Evolutionary conservation across 1,140 invertebrate genomes (phyloP).

Genomic region (Riptortus pedestris): DNA sequence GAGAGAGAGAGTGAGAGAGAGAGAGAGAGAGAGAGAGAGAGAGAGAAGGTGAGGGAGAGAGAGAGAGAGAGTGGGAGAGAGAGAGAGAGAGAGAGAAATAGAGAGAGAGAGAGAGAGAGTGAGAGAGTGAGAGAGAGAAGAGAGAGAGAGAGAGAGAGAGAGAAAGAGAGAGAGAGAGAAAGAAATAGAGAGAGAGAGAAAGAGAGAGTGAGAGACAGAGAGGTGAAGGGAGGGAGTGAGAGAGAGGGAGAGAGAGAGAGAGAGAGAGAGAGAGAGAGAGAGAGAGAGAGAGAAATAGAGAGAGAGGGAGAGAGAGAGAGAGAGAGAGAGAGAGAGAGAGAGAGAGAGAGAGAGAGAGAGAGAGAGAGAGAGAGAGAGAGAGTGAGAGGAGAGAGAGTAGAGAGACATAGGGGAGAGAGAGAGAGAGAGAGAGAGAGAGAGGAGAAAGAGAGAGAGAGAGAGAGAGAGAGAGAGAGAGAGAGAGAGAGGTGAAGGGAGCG

Average conservation of each 20-base stretch:
- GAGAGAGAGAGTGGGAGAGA: too few species aligned
- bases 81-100: too few species aligned
- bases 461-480: not conserved
- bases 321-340: not conserved
- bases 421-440: not conserved
- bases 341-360: not conserved
- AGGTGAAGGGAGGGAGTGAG: too few species aligned
- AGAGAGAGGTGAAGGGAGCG: not conserved
- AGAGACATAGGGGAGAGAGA: not conserved
- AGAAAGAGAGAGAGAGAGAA: constrained; percentile 14
- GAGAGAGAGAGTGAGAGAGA: constrained; percentile 1
- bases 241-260: not conserved
- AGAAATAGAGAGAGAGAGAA: too few species aligned
- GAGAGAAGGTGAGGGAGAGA: too few species aligned
- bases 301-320: too few species aligned
- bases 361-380: not conserved
- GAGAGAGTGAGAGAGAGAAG: not conserved
- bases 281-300: too few species aligned
- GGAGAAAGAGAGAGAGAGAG: not conserved
- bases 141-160: constrained; percentile 5
- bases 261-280: not conserved
- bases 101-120: constrained; percentile 3
- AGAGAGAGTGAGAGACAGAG: too few species aligned
- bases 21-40: constrained; percentile 1
- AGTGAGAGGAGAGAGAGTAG: not conserved